phyloP scores from a whole-genome alignment of 1,140 invertebrate genomes.

The Scylla paramamosain region DNA sequence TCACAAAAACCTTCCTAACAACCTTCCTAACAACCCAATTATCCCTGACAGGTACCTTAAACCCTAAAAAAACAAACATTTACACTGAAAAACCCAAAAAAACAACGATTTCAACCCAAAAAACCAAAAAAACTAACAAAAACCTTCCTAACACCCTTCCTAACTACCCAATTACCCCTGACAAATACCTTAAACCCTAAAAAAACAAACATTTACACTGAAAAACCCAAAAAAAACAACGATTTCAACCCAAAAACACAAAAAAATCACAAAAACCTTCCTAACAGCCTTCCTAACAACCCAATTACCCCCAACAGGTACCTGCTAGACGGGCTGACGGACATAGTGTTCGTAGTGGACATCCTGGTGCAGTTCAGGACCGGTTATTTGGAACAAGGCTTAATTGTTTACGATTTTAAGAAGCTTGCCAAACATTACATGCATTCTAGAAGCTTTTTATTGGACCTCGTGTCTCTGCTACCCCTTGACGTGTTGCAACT shows the following conservation, averaged over 20 bases:
- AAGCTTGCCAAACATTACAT: constrained; percentile 95
- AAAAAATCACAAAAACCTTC: constrained; percentile 79
- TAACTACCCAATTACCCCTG: not conserved
- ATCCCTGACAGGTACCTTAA: too few relatives aligned
- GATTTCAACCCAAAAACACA: constrained; percentile 77
- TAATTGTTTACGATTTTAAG: constrained; percentile 95
- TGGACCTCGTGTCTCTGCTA: constrained; percentile 90
- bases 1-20: too few relatives aligned
- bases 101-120: too few relatives aligned
- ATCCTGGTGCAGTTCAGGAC: constrained; percentile 95
- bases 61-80: too few relatives aligned
- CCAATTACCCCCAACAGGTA: constrained; percentile 53
- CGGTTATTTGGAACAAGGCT: constrained; percentile 96
- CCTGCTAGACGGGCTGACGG: constrained; percentile 86
- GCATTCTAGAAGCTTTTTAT: constrained; percentile 90
- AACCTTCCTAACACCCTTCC: constrained; percentile 78
- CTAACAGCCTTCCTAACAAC: not conserved
- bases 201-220: too few relatives aligned
- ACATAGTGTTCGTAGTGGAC: constrained; percentile 92
- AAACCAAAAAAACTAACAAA: too few relatives aligned
- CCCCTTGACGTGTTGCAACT: constrained; percentile 93
- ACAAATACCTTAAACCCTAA: too few relatives aligned
- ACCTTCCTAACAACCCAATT: not conserved
- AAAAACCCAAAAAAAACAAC: constrained; percentile 71
- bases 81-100: too few relatives aligned